Base-by-base conservation (phyloP, 2,797 vertebrate species). In the Ambastaia sidthimunki region DNA sequence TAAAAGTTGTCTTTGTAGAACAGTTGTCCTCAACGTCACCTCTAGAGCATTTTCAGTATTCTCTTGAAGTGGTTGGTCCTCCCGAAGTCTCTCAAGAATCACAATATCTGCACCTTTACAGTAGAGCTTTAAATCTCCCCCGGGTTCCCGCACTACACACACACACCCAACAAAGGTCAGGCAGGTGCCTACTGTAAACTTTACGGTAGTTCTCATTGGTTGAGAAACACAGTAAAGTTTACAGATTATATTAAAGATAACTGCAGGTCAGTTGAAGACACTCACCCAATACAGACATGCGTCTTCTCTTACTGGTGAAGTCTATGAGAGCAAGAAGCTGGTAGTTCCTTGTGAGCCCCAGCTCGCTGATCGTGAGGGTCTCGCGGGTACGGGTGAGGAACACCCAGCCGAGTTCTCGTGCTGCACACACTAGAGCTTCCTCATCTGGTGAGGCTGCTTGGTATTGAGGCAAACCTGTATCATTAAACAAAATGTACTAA, bases 281-380 rank as follows among this genome's bases (percentile, higher is more conserved):
- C 96, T 95, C 83, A 99, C 98, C 95, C 69, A 99, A 87, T 0
- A 99, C 91, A 0, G 97, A 98, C 97, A 99, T 99, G 81, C 97
- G 89, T 81, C 97, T 95, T 77, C 98, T 95, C n/a, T 87, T 80
- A 0, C 97, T 99, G 90, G 91, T 98, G 87, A 99, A 99, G 83
- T 99, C 97, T 86, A 98, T 83, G 82, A 98, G 89, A 18, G 97
- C 94, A 81, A 98, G 88, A 31, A 99, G 89, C 80, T 93, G 85
- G 87, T 98, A 99, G 0, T 93, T 92, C 7, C 88, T 92, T 6
- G 87, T 87, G 47, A 91, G 76, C 2, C 97, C 97, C 80, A 98
- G 89, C 89, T 98, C 97, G 0, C 92, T 92, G 75, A 97, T 60
- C 0, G 93, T 91, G 65, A 99, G 86, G 13, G 87, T 94, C 79